phyloP scores from a whole-genome alignment of 1,140 invertebrate genomes.

The Drosophila teissieri region DNA sequence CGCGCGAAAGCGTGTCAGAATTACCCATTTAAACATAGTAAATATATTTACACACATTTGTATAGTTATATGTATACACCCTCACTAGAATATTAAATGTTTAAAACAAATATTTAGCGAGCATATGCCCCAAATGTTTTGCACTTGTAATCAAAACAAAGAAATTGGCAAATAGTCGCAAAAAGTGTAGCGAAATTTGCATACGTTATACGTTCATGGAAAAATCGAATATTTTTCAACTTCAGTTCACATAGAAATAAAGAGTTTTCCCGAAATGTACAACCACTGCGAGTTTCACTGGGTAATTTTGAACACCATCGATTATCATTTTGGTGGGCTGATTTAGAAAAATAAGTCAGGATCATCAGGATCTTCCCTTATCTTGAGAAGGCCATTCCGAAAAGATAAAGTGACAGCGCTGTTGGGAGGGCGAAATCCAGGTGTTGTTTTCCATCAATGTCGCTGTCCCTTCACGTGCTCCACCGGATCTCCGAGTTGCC shows the following conservation, averaged over 20 bases:
- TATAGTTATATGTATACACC: slow-evolving; percentile 47
- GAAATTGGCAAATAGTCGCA: slow-evolving; percentile 23
- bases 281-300: not conserved
- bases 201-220: slow-evolving; percentile 37
- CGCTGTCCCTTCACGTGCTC: slow-evolving; percentile 13
- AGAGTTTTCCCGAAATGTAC: slow-evolving; percentile 54
- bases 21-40: slow-evolving; percentile 45
- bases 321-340: not conserved
- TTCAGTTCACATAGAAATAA: slow-evolving; percentile 41
- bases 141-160: slow-evolving; percentile 37
- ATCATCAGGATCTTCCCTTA: not conserved
- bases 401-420: not conserved
- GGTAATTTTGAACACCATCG: not conserved
- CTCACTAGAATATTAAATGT: slow-evolving; percentile 31
- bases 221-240: slow-evolving; percentile 65
- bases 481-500: slow-evolving; percentile 13
- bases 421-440: slow-evolving; percentile 7
- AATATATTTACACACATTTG: slow-evolving; percentile 42
- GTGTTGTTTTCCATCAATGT: slow-evolving; percentile 29
- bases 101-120: slow-evolving; percentile 56
- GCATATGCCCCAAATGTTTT: slow-evolving; percentile 41
- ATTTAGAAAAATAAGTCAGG: not conserved
- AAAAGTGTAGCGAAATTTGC: slow-evolving; percentile 38
- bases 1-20: slow-evolving; percentile 49
- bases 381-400: not conserved